Evolutionary conservation across 2,113 vertebrate genomes (phyloP), one percentile per base, ranked within the genome.

Genomic region (Phoenicopterus ruber): DNA sequence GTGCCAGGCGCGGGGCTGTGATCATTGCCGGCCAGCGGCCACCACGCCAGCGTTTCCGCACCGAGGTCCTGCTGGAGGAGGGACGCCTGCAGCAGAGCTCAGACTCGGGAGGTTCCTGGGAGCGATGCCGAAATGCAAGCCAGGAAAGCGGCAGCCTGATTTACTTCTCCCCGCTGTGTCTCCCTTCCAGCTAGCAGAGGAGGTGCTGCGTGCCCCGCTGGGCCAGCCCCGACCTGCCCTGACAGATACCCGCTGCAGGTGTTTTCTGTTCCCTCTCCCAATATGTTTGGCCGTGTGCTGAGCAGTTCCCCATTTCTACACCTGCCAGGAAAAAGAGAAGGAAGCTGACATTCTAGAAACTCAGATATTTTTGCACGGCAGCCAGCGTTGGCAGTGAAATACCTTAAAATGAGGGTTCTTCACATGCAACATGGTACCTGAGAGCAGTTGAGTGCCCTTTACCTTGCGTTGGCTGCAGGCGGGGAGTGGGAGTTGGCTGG

Each of bases 21-120:
- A 11, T 82, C 17, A 6, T 22, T 0, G 2, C n/a, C 4, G 8
- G 14, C 28, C 40, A 49, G 47, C 49, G 49, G 46, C 42, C n/a
- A n/a, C n/a, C n/a, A n/a, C n/a, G n/a, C 59, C 74, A 32, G 63
- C 3, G 3, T 40, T n/a, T 62, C 82, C 6, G 0, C 40, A 21
- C 44, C 0, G 1, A 47, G 49, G 21, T 82, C 28, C 36, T 0
- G 6, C 63, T 0, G 2, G 32, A 74, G 55, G 22, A 89, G 77
- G 25, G 49, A 55, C 32, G 19, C 28, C 49, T 77, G 69, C 58
- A 59, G 63, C 49, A 62, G 44, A 69, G 49, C 78, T 73, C 38
- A 38, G 19, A 1, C 4, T n/a, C 2, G 0, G 25, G 36, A 34
- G 7, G 22, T 16, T 59, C 40, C 44, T 3, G 1, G n/a, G 24